Conservation (phyloP, 2,888 invertebrate species). For the Diaperis boleti region DNA sequence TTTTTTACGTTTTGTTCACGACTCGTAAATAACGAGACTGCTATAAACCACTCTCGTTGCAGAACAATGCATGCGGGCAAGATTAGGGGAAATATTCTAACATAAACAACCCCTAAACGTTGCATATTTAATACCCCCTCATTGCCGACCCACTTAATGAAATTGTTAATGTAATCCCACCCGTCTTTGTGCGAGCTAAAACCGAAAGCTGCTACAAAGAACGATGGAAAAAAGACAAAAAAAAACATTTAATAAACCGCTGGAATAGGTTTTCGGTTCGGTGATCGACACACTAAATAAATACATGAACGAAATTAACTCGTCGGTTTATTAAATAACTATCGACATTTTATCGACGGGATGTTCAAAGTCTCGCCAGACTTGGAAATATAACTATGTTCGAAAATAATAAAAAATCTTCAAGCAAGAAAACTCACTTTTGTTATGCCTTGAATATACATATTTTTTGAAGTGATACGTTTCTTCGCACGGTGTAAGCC, state of each 20-base stretch:
- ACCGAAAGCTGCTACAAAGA: not conserved
- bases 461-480: no score
- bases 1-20: not conserved
- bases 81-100: constrained; percentile 24
- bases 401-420: no score
- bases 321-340: no score
- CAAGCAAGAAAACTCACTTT: no score
- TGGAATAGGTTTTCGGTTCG: not conserved
- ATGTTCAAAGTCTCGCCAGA: no score
- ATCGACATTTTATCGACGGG: no score
- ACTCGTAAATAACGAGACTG: not conserved
- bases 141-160: constrained; percentile 29
- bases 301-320: no score
- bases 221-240: constrained; percentile 3
- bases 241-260: constrained; percentile 18
- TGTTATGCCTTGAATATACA: no score
- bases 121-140: constrained; percentile 21
- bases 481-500: no score
- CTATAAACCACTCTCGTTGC: constrained; percentile 9
- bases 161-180: constrained; percentile 29
- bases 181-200: constrained; percentile 25
- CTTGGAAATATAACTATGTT: no score
- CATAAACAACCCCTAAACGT: constrained; percentile 26
- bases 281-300: not conserved
- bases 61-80: constrained; percentile 13